A percentile compares a stretch with the other conserved stretches of the same genome.
phyloP scores from a whole-genome alignment of 2,113 vertebrate species.

The Lepus europaeus region DNA sequence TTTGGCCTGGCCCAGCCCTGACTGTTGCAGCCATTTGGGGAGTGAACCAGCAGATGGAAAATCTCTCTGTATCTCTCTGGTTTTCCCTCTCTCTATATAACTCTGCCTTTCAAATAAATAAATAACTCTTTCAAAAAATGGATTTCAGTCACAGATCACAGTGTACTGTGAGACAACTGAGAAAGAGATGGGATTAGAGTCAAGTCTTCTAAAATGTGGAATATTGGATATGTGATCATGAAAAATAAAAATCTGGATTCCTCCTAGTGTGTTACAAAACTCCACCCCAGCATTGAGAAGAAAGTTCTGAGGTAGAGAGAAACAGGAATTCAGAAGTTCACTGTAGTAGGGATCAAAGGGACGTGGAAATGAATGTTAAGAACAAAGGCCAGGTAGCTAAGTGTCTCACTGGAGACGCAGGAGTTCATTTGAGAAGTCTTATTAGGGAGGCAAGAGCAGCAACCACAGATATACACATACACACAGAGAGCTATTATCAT shows the following conservation, averaged over 20 bases:
- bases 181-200: neutral
- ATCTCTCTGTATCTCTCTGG: no score
- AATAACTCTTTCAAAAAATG: no score
- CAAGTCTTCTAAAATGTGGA: neutral
- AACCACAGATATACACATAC: rapidly evolving
- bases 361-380: neutral
- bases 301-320: neutral
- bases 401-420: neutral
- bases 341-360: no score
- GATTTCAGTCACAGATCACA: neutral
- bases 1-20: no score
- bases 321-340: neutral
- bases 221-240: neutral
- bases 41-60: no score
- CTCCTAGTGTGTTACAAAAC: neutral
- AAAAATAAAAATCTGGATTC: neutral
- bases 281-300: neutral
- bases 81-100: no score
- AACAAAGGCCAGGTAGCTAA: neutral
- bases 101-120: no score
- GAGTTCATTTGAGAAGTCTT: neutral
- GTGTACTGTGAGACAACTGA: neutral
- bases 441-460: neutral
- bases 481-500: neutral
- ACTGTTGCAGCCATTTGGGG: no score